Evolutionary conservation across 2,888 invertebrate genomes (phyloP).

Genomic region (Melanostoma mellinum): DNA sequence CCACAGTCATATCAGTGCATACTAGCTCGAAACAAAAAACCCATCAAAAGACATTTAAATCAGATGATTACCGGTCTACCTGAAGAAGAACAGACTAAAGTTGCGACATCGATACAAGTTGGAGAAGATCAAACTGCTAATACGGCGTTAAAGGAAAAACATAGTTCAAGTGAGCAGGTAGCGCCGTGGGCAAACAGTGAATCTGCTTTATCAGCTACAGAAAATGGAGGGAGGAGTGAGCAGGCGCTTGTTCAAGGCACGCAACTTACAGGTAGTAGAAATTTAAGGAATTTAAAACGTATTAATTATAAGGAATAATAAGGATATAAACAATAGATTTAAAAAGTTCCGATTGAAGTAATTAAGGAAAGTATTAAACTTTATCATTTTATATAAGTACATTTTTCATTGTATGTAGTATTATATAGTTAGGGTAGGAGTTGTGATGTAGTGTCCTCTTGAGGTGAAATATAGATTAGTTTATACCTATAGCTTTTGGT

Average conservation of each 20-base stretch:
- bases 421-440: too few species aligned
- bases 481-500: too few species aligned
- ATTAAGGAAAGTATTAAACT: too few species aligned
- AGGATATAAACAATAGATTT: too few species aligned
- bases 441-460: too few species aligned
- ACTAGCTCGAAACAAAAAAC: constrained; percentile 21
- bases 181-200: not conserved
- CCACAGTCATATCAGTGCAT: constrained; percentile 19
- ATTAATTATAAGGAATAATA: too few species aligned
- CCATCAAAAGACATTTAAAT: constrained; percentile 23
- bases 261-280: not conserved
- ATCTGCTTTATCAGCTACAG: not conserved
- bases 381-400: too few species aligned
- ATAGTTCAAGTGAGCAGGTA: not conserved
- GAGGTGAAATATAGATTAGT: too few species aligned
- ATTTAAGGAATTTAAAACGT: too few species aligned
- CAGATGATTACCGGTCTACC: constrained; percentile 18
- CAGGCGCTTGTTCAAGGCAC: not conserved
- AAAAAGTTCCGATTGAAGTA: too few species aligned
- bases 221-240: not conserved
- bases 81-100: constrained; percentile 3
- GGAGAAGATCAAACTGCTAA: not conserved
- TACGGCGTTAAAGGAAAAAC: not conserved
- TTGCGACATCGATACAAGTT: not conserved
- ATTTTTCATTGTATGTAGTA: too few species aligned